Conservation (phyloP, 2,797 vertebrate species). For the Yasuhikotakia modesta region DNA sequence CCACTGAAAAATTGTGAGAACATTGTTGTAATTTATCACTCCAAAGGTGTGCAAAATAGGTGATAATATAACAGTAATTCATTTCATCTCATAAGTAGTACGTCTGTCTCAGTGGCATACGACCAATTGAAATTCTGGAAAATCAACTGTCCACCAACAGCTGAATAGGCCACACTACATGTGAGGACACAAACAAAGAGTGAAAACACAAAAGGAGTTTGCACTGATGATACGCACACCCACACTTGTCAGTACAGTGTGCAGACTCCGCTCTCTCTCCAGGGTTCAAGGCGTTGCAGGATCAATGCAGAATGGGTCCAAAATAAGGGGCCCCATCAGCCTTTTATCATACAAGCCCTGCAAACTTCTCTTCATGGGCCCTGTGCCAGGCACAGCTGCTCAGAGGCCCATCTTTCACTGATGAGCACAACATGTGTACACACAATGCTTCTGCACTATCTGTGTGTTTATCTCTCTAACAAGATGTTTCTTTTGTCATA, state of each 20-base stretch:
- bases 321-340: constrained; percentile 50
- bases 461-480: not conserved
- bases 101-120: not conserved
- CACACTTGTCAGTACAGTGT: constrained; percentile 40
- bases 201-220: constrained; percentile 37
- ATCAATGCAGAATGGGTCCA: constrained; percentile 47
- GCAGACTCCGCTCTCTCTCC: constrained; percentile 37
- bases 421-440: constrained; percentile 23
- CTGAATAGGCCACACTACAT: constrained; percentile 29
- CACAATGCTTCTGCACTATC: constrained; percentile 29
- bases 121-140: constrained; percentile 16
- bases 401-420: constrained; percentile 43
- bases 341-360: constrained; percentile 50
- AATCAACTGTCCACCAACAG: constrained; percentile 37
- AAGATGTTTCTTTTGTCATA: constrained; percentile 4
- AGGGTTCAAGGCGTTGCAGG: constrained; percentile 38
- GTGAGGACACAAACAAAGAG: constrained; percentile 35
- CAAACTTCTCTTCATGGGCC: constrained; percentile 44
- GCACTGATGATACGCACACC: constrained; percentile 35
- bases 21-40: not conserved
- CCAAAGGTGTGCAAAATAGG: not conserved
- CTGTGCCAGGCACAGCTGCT: constrained; percentile 54
- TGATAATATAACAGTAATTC: not conserved
- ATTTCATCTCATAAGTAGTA: too few species aligned
- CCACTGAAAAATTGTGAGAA: not conserved